Evolutionary conservation across 2,113 vertebrate genomes (phyloP), one percentile per base, ranked within the genome.

Genomic region (Lethenteron reissneri): DNA sequence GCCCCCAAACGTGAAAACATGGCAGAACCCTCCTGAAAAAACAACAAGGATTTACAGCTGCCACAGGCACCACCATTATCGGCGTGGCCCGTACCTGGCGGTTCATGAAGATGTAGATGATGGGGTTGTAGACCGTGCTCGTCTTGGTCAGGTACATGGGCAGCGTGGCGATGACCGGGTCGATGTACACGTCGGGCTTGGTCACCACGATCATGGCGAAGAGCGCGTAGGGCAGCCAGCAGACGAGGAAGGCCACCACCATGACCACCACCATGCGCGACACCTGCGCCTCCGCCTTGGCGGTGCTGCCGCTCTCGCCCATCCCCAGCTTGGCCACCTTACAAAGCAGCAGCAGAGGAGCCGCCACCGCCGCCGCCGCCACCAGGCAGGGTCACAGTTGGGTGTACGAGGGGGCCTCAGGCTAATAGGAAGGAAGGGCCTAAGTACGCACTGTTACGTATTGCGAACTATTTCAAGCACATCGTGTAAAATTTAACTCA

Each of bases 71-170:
- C 41, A 41, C 41, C 41, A 41, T 41, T 41, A 7, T 5, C 41
- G 41, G 41, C 41, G 41, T 7, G 41, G 6, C 41, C 41, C 41
- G 41, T 74, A 83, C 81, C 79, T 81, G 81, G 72, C 79, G 81
- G 72, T 83, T 83, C 74, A 80, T 82, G 72, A 78, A 84, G 74
- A 85, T 82, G 72, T 76, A 80, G 72, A 83, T 81, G 71, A 82
- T 71, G 41, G 79, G 80, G 70, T 77, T 82, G 75, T 78, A 83
- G 58, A 80, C 74, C 3, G 79, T 80, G 78, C 77, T 84, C 75
- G 75, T 81, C 78, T 83, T 83, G 74, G 81, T 79, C 78, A 81
- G 73, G 69, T 84, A 77, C 74, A 81, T 81, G 0, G 77, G 80
- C 15, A 76, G 73, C 9, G 79, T 81, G 41, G 78, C 74, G 57